Evolutionary conservation across 2,113 vertebrate genomes (phyloP), one percentile per base, ranked within the genome.

Genomic region (Turnix velox): DNA sequence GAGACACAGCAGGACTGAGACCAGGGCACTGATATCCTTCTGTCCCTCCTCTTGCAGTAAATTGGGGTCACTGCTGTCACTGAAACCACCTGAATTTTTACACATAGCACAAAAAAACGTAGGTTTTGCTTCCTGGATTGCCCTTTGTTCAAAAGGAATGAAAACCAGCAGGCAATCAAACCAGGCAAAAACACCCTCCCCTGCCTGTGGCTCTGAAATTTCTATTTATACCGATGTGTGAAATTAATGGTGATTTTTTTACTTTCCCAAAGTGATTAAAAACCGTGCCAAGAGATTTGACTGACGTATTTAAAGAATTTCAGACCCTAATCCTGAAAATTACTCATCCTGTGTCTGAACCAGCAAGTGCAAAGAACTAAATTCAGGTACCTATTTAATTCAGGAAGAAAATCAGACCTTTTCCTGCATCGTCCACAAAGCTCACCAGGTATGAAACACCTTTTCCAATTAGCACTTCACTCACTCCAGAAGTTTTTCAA

Each of bases 401-500:
- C 74, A 65, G 73, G 45, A 91, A 37, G 69, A 75, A 87, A 85
- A 89, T 73, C 81, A 89, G 51, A 57, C 62, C 37, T 76, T 89
- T 57, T 55, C 18, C 33, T 82, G 37, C 30, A 16, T 8, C 69
- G 71, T 27, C 71, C 58, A 73, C 92, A 90, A 88, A 90, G 45
- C 67, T 87, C 62, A 49, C 66, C 42, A 48, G 14, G 55, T 57
- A 61, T 30, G 7, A 62, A 94, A 66, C n/a, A 66, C 33, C n/a
- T 58, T 45, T 73, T 87, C 71, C 67, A 91, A 83, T 79, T 94
- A 91, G 54, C 84, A 90, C 92, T 91, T 90, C 74, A 49, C 31
- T 91, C 81, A 55, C 48, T 73, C 31, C 45, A 68, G 15, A 89
- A 82, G 5, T 48, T 93, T 90, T 72, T 28, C 0, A 35, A 62